phyloP scores from a whole-genome alignment of 2,113 vertebrate genomes.

The Eulemur rufifrons region DNA sequence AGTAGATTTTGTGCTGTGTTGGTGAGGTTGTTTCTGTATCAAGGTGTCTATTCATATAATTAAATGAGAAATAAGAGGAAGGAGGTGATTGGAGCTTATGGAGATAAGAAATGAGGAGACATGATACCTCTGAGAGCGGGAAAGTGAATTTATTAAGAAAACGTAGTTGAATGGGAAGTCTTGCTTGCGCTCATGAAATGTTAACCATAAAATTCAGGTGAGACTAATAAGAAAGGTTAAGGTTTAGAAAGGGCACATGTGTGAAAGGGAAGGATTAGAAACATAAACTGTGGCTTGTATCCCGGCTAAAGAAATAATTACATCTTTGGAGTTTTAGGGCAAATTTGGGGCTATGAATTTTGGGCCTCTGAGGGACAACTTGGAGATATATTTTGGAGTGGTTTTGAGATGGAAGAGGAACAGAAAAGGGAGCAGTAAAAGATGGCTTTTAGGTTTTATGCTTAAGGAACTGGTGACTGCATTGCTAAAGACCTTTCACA shows the following conservation, averaged over 20 bases:
- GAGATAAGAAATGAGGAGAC: neutral
- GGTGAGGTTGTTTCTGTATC: neutral
- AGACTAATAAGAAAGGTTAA: neutral
- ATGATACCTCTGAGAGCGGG: neutral
- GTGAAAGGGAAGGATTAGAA: neutral
- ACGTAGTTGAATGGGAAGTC: neutral
- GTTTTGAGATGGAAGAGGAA: neutral
- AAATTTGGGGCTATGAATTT: neutral
- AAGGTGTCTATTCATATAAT: neutral
- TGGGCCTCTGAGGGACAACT: neutral
- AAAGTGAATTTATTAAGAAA: neutral
- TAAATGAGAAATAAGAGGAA: neutral
- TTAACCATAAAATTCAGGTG: neutral
- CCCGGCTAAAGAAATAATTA: neutral
- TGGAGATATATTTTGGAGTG: neutral
- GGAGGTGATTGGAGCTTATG: neutral
- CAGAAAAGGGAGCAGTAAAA: neutral
- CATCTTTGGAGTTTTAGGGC: neutral
- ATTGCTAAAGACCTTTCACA: neutral
- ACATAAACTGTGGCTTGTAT: neutral
- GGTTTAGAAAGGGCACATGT: neutral
- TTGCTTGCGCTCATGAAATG: neutral
- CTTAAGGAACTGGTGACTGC: neutral
- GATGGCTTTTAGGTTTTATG: neutral
- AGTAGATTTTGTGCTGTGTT: neutral